Conservation (phyloP, 2,797 vertebrate genomes). For the Simalia tracyae region DNA sequence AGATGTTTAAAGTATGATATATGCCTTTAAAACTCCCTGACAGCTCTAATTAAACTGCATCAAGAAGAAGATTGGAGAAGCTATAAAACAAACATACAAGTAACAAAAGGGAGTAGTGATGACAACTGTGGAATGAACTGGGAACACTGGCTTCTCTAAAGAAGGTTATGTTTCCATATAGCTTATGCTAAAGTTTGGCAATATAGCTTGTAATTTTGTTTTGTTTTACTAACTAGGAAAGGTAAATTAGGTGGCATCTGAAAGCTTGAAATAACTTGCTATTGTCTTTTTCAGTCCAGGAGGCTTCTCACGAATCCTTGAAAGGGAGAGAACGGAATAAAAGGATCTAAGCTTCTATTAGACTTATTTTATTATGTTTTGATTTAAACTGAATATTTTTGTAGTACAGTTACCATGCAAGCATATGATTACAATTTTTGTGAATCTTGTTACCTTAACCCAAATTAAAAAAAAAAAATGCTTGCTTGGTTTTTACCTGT, state of each 20-base stretch:
- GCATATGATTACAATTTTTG: neutral
- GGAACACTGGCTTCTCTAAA: neutral
- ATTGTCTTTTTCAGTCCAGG: neutral
- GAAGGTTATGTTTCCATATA: neutral
- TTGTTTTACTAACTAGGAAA: neutral
- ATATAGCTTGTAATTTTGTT: neutral
- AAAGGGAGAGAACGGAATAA: neutral
- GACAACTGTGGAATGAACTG: neutral
- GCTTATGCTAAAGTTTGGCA: neutral
- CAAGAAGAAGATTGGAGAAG: neutral
- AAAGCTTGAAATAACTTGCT: neutral
- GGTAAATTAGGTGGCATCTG: neutral
- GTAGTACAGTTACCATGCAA: neutral
- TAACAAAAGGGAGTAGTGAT: neutral
- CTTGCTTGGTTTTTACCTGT: slow-evolving; percentile 80
- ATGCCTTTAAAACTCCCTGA: neutral
- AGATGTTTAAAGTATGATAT: neutral
- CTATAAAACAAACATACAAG: neutral
- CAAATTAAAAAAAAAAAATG: slow-evolving; percentile 3
- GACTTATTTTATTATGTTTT: neutral
- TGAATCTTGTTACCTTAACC: neutral
- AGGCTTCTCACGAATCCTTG: neutral
- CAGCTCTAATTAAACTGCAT: neutral
- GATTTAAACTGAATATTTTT: slow-evolving; percentile 5
- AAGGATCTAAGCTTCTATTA: neutral